phyloP scores from a whole-genome alignment of 2,888 invertebrate species.

The Blastobasis lacticolella region DNA sequence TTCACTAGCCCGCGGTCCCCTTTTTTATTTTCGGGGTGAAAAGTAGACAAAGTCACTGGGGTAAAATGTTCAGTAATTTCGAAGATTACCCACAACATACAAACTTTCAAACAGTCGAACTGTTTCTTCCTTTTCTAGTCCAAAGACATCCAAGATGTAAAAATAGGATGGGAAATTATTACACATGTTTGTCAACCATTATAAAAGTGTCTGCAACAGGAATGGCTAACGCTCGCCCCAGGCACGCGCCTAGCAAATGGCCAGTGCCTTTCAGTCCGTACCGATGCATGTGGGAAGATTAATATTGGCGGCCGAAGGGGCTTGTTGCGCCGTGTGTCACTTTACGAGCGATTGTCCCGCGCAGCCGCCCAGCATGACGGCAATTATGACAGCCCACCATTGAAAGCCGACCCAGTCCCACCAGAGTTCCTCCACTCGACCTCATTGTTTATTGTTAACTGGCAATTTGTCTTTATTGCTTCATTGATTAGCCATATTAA shows the following conservation, averaged over 20 bases:
- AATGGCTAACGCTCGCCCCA: no score
- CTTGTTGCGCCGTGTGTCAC: slow-evolving; percentile 30
- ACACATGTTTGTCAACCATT: not conserved
- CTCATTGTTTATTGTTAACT: slow-evolving; percentile 23
- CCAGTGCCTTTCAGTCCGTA: not conserved
- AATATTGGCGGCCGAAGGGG: slow-evolving; percentile 8
- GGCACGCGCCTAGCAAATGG: no score
- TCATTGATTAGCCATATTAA: slow-evolving; percentile 21
- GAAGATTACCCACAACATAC: no score
- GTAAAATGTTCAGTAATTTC: no score
- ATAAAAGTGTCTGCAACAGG: no score
- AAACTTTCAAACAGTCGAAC: no score
- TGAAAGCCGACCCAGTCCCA: slow-evolving; percentile 19
- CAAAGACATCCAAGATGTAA: no score
- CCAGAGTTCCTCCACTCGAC: slow-evolving; percentile 13
- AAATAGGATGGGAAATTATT: slow-evolving; percentile 1
- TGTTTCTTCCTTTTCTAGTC: no score
- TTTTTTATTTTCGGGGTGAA: slow-evolving; percentile 4
- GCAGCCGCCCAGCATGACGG: slow-evolving; percentile 21
- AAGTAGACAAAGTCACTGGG: not conserved
- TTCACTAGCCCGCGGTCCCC: no score
- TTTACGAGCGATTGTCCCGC: slow-evolving; percentile 44
- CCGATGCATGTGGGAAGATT: slow-evolving; percentile 4
- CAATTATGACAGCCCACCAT: slow-evolving; percentile 33
- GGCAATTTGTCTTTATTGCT: slow-evolving; percentile 23